Conservation (phyloP, 2,797 vertebrate genomes). For the Mus minutoides region DNA sequence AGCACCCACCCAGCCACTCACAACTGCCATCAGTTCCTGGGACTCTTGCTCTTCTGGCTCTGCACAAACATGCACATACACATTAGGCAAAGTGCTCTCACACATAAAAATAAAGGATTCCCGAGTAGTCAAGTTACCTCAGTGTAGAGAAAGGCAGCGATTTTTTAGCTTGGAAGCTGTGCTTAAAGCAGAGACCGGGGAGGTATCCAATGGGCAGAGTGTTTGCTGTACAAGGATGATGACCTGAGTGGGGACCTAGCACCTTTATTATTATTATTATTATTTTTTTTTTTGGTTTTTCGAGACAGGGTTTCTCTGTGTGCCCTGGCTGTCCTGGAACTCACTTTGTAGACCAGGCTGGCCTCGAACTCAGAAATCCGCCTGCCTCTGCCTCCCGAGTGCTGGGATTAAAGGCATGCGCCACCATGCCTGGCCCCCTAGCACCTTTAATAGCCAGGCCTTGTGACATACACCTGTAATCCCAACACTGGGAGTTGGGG, state of each 20-base stretch:
- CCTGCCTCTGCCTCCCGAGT: too few relatives aligned
- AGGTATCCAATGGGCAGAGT: neutral
- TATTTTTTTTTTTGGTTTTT: too few relatives aligned
- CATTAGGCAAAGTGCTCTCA: neutral
- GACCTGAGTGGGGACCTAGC: neutral
- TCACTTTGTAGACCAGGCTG: too few relatives aligned
- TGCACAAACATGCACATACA: neutral
- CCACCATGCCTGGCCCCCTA: too few relatives aligned
- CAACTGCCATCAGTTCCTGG: neutral
- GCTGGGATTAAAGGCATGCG: too few relatives aligned
- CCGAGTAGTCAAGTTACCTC: neutral
- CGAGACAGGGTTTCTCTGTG: too few relatives aligned
- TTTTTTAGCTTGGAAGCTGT: neutral
- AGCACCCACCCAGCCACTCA: neutral
- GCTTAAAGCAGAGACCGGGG: neutral
- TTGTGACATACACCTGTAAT: neutral
- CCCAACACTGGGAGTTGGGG: neutral
- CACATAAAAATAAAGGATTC: neutral
- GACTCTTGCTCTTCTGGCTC: neutral
- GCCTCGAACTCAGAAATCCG: too few relatives aligned
- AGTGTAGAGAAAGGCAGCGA: neutral
- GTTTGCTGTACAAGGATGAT: neutral
- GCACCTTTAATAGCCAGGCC: neutral
- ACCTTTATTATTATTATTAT: too few relatives aligned
- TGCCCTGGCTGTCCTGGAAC: too few relatives aligned